Percentiles rank a stretch among this genome's conserved stretches.
Conservation (phyloP, 1,140 invertebrate genomes). For the Radopholus similis region DNA sequence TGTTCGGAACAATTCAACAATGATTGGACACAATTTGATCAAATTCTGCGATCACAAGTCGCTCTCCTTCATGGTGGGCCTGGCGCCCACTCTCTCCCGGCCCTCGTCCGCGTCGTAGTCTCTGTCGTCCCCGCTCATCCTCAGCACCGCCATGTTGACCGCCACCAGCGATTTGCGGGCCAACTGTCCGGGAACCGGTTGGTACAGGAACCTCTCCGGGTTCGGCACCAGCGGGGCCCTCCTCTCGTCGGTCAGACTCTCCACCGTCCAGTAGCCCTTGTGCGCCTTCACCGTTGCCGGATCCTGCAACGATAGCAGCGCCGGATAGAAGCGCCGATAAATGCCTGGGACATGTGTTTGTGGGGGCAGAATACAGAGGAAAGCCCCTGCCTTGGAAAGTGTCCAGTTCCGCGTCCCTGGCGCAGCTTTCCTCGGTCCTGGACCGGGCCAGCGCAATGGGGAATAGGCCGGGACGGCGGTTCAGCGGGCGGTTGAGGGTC, state of each 20-base stretch:
- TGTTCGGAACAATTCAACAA: background rate
- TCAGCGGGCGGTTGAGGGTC: background rate
- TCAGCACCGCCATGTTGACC: conserved; percentile 40
- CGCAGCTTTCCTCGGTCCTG: conserved; percentile 44
- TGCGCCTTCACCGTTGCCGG: conserved; percentile 32
- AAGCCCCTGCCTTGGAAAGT: conserved; percentile 35
- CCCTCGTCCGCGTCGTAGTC: conserved; percentile 36
- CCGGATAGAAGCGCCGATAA: conserved; percentile 45
- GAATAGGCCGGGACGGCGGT: background rate
- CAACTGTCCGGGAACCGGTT: conserved; percentile 16
- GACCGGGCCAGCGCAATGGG: conserved; percentile 41
- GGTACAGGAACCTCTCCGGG: conserved; percentile 36
- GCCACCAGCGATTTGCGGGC: conserved; percentile 37
- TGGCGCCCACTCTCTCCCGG: background rate
- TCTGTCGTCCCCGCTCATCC: conserved; percentile 32
- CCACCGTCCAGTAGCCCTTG: conserved; percentile 46
- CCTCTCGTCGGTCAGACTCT: conserved; percentile 22
- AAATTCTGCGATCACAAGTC: background rate
- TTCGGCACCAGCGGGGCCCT: conserved; percentile 25
- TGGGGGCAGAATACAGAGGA: no score
- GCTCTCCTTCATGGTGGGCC: background rate
- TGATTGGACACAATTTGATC: background rate
- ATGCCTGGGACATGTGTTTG: conserved; percentile 27
- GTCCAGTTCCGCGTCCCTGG: conserved; percentile 31
- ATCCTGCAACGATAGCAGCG: conserved; percentile 35